A percentile compares a stretch with the other conserved stretches of the same genome.
These are phyloP conservation scores for Chrysotoxum bicinctum DNA, from an alignment of 2,888 invertebrate species.

Conservation along the genomic window DNA sequence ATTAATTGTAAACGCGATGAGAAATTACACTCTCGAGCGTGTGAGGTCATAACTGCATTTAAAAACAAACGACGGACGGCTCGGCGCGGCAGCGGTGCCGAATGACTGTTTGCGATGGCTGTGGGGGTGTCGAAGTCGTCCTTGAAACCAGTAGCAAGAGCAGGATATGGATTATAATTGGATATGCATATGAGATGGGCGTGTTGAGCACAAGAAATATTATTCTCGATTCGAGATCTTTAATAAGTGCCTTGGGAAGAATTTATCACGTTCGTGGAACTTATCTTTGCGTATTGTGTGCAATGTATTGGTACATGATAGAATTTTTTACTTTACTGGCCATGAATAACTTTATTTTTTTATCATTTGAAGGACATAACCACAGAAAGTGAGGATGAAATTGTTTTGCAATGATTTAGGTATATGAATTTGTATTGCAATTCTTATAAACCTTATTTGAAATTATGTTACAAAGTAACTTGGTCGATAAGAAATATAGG, in stretches of 20 bases:
- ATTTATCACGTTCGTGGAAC: conserved; percentile 25
- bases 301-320: neutral
- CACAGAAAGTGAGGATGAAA: neutral
- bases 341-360: neutral
- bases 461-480: neutral
- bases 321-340: neutral
- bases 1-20: conserved; percentile 62
- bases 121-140: neutral
- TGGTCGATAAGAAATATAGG: no score
- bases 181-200: conserved; percentile 58
- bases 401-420: neutral
- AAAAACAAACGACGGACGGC: neutral
- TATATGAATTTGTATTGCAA: neutral
- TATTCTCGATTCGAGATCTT: conserved; percentile 24
- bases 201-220: conserved; percentile 32
- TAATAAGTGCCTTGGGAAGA: conserved; percentile 11
- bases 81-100: no score
- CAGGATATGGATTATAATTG: conserved; percentile 27
- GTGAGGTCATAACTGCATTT: conserved; percentile 37
- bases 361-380: neutral
- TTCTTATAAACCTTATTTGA: neutral
- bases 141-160: conserved; percentile 20
- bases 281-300: conserved; percentile 21
- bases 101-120: neutral
- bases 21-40: conserved; percentile 50